A percentile compares a stretch with the other conserved stretches of the same genome.
Evolutionary conservation across 2,113 vertebrate genomes (phyloP).

Genomic region (Eurypyga helias): DNA sequence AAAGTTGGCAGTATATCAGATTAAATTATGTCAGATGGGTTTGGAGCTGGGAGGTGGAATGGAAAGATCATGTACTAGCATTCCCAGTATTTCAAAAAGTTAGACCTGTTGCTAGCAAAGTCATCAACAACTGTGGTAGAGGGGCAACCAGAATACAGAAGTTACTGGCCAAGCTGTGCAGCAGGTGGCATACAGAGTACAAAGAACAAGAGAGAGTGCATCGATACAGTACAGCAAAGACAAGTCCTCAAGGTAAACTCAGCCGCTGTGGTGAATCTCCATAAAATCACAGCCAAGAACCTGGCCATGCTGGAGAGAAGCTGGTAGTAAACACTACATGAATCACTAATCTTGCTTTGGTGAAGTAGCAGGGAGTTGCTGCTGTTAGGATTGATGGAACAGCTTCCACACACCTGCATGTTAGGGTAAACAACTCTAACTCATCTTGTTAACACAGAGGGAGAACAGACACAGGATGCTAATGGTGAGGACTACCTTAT

Average conservation of each 20-base stretch:
- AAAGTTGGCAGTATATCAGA: background rate
- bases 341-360: background rate
- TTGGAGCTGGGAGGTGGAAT: fast-evolving
- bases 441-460: background rate
- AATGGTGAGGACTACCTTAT: background rate
- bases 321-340: background rate
- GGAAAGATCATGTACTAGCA: background rate
- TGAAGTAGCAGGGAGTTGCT: background rate
- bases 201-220: background rate
- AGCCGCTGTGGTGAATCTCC: background rate
- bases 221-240: background rate
- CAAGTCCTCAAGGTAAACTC: background rate
- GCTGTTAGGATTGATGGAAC: background rate
- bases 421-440: background rate
- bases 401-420: background rate
- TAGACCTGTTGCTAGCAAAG: background rate
- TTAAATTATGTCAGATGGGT: background rate
- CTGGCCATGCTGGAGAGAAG: background rate
- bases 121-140: background rate
- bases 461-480: background rate
- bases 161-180: conserved; percentile 16
- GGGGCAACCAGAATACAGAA: background rate
- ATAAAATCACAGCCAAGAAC: background rate
- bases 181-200: conserved; percentile 39
- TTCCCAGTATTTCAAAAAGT: background rate